Conservation (phyloP, 2,888 invertebrate species). For the Dermolepida albohirtum region DNA sequence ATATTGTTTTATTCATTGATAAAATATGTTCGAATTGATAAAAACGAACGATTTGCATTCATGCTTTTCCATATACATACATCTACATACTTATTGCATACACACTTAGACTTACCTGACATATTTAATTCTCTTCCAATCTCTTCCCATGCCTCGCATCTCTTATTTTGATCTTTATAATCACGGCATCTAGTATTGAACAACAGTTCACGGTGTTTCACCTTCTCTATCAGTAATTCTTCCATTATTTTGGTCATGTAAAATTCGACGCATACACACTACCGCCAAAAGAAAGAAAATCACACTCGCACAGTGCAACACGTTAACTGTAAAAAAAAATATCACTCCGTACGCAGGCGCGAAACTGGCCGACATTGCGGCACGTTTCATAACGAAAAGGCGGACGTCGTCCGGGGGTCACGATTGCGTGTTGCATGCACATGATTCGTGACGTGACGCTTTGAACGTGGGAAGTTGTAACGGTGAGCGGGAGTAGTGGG, state of each 20-base stretch:
- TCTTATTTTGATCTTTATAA: slow-evolving; percentile 43
- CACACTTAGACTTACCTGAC: slow-evolving; percentile 40
- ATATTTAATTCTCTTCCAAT: slow-evolving; percentile 44
- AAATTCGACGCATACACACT: not conserved
- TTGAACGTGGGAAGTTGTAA: slow-evolving; percentile 21
- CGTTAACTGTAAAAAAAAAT: slow-evolving; percentile 4
- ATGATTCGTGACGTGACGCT: slow-evolving; percentile 36
- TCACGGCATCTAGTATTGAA: slow-evolving; percentile 40
- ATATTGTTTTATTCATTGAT: too few species aligned
- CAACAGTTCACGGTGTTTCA: slow-evolving; percentile 42
- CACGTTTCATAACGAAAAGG: slow-evolving; percentile 34
- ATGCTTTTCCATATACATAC: not conserved
- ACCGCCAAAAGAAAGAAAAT: not conserved
- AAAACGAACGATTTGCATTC: not conserved
- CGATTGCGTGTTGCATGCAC: slow-evolving; percentile 35
- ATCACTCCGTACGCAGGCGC: slow-evolving; percentile 26
- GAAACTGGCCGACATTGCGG: slow-evolving; percentile 17
- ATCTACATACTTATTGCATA: slow-evolving; percentile 7
- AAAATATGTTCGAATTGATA: not conserved
- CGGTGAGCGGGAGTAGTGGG: not conserved
- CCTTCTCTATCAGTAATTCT: slow-evolving; percentile 45
- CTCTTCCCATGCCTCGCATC: slow-evolving; percentile 46
- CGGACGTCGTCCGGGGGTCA: slow-evolving; percentile 27
- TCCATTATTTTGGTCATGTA: slow-evolving; percentile 35
- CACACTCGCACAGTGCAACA: slow-evolving; percentile 22